Evolutionary conservation across 2,113 vertebrate species (phyloP), one percentile per base, ranked within the genome.

Genomic region (Typhlomys cinereus): DNA sequence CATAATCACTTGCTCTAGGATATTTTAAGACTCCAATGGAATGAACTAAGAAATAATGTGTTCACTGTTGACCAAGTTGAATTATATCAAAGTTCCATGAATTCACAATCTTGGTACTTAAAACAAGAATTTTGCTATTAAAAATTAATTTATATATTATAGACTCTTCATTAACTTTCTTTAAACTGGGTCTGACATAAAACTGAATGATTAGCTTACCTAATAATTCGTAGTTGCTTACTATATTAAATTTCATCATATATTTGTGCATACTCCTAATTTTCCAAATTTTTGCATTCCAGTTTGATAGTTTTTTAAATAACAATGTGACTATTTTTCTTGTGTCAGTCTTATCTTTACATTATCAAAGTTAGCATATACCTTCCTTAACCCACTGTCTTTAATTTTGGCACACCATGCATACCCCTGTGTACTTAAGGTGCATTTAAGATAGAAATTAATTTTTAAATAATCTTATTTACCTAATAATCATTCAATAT

Each of bases 151-250:
- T 87, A 64, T 59, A 29, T 67, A 46, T 48, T 74, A 48, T 36
- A 74, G 27, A 76, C 31, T 52, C 78, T 52, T 87, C 17, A 73
- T 66, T 83, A 21, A 76, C 44, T 61, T 94, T 85, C n/a, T 85
- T 52, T 52, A 71, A 74, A 52, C 59, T 87, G 50, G 23, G 76
- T 84, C 7, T 76, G 1, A 1, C 83, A 94, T 91, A 76, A 61
- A 66, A 75, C 70, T 88, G 79, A 92, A 20, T 84, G 44, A 50
- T 75, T 93, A 74, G 94, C 64, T 88, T 71, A 46, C 39, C 50
- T 79, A 75, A 80, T 80, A 67, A 79, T 85, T 75, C 83, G 1
- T 86, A 67, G 36, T 15, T 50, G 67, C 61, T 89, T 54, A 9
- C 7, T 52, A 1, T 78, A 59, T 66, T 64, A 88, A 88, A 88